Evolutionary conservation across 1,140 invertebrate genomes (phyloP), one percentile per base, ranked within the genome.

Genomic region (Tetramorium parvispinum): DNA sequence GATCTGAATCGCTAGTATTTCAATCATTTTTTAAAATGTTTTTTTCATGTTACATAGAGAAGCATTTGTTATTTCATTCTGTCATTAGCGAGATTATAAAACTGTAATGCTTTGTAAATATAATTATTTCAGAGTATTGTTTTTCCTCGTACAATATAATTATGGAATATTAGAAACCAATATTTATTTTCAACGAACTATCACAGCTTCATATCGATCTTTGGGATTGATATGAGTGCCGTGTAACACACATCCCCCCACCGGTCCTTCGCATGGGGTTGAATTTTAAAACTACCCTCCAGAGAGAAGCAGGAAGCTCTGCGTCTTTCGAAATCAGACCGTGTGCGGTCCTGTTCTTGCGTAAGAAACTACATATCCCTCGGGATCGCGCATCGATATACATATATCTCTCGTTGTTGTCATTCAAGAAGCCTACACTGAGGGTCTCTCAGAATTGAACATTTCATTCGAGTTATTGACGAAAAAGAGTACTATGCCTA

Each of bases 271-370:
- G 92, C 87, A 91, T 94, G 92, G 93, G 93, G 89, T 90, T 93
- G 93, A 94, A 94, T 94, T 94, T 94, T 93, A 94, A 94, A 94
- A 93, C 93, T 93, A 82, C 91, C 91, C 93, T 89, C 93, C 63
- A 37, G 93, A 93, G 93, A 91, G 66, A 83, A 51, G 63, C 16
- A 57, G 43, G 65, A 71, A 27, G 46, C 73, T 53, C 78, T 89
- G 87, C 91, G 91, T 93, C 91, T 88, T 89, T 91, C 89, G 78
- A 93, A 94, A 94, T 93, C 93, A 91, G 91, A 77, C 91, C 91
- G 88, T 89, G 89, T 88, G 89, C 86, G 92, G 92, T 91, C 79
- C 87, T 93, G 92, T 89, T 91, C 90, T 92, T 92, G 93, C 89
- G 89, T 93, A 91, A 92, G 90, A 82, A 89, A 90, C 87, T 93